These are phyloP conservation scores for Cheilosia variabilis DNA, from an alignment of 2,888 invertebrate genomes.

Conservation along the genomic window DNA sequence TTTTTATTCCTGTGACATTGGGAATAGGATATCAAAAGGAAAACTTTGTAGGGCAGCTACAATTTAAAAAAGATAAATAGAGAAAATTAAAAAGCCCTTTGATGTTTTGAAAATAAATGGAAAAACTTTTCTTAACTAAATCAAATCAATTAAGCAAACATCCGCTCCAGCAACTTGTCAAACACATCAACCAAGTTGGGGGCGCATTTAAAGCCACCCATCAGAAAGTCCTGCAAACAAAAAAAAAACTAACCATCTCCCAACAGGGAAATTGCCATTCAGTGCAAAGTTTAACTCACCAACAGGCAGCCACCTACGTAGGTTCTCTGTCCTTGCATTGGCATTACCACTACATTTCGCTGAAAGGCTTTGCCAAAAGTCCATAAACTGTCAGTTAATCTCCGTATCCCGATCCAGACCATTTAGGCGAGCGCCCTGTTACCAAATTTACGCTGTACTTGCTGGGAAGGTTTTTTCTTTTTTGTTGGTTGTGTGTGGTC, in stretches of 20 bases:
- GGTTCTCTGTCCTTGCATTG: constrained; percentile 4
- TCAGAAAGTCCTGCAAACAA: neutral
- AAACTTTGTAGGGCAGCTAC: too few species aligned
- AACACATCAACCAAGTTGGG: neutral
- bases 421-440: constrained; percentile 15
- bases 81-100: neutral
- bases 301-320: constrained; percentile 23
- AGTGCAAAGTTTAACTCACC: constrained; percentile 56
- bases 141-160: neutral
- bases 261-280: constrained; percentile 34
- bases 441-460: constrained; percentile 51
- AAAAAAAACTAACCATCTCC: neutral
- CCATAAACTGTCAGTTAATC: constrained; percentile 73
- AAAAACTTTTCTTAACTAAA: too few species aligned
- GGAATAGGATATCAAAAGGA: constrained; percentile 35
- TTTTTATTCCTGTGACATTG: constrained; percentile 9
- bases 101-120: too few species aligned
- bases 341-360: constrained; percentile 43
- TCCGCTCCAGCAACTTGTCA: neutral
- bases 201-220: neutral
- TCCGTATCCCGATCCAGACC: constrained; percentile 41
- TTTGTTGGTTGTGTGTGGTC: neutral
- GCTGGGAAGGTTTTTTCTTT: neutral
- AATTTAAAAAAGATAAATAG: neutral
- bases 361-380: constrained; percentile 68